These are phyloP conservation scores for Eleutherodactylus coqui DNA, from an alignment of 2,797 vertebrate species.

Conservation along the genomic window DNA sequence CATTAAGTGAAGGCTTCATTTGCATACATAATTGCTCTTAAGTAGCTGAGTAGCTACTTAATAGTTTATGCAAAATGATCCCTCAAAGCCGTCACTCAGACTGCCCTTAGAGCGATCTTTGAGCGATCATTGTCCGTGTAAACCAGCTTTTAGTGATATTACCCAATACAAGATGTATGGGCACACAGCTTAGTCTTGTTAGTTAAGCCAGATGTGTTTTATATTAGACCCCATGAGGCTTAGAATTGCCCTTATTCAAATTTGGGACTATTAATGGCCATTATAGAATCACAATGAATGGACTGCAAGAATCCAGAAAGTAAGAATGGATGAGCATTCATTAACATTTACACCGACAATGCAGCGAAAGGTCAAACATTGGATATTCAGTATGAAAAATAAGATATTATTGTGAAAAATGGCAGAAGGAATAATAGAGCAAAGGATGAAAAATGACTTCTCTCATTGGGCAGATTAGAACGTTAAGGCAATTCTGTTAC, in stretches of 20 bases:
- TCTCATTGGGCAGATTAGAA: background rate
- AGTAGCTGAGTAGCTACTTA: no score
- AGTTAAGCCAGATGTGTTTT: background rate
- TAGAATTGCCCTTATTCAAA: background rate
- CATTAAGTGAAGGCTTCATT: no score
- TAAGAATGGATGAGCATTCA: background rate
- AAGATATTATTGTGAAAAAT: background rate
- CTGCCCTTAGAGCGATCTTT: no score
- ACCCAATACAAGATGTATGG: background rate
- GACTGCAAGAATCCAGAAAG: background rate
- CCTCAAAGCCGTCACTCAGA: no score
- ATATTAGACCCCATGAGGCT: background rate
- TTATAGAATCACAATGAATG: background rate
- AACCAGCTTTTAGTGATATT: background rate
- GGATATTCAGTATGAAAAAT: background rate
- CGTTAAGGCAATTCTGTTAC: background rate
- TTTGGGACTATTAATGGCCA: background rate
- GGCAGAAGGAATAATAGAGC: background rate
- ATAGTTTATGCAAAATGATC: no score
- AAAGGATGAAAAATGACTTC: background rate
- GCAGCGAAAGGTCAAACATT: background rate
- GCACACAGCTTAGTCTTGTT: background rate
- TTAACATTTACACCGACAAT: slow-evolving; percentile 13
- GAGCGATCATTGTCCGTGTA: no score
- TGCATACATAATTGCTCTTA: no score